Conservation (phyloP, 2,113 vertebrate genomes). For the Phodopus roborovskii region DNA sequence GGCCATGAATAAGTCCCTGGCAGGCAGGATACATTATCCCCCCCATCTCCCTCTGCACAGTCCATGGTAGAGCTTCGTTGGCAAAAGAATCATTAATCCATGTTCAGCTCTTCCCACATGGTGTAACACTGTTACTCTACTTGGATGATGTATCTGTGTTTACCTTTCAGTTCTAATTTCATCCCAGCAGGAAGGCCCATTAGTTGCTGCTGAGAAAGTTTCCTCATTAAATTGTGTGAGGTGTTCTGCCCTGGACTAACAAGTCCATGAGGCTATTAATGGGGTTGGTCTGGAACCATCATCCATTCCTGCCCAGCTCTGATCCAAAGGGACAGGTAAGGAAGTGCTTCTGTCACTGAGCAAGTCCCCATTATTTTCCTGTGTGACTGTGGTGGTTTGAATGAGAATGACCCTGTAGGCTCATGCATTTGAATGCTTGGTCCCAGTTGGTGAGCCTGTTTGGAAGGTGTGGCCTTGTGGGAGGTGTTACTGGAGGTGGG, state of each 20-base stretch:
- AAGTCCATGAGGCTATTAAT: neutral
- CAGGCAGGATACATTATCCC: neutral
- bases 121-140: constrained; percentile 60
- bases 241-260: neutral
- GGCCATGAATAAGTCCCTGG: neutral
- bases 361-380: neutral
- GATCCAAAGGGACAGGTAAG: neutral
- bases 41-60: neutral
- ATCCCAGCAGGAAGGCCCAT: constrained; percentile 54
- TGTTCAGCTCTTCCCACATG: constrained; percentile 5
- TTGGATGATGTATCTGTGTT: constrained; percentile 50
- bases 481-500: neutral
- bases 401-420: neutral
- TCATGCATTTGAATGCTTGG: neutral
- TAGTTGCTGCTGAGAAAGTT: constrained; percentile 42
- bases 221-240: constrained; percentile 36
- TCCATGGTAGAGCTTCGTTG: neutral
- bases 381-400: neutral
- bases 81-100: neutral
- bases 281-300: neutral
- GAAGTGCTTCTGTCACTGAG: neutral
- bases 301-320: neutral
- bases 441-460: neutral
- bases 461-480: neutral
- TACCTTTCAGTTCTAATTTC: constrained; percentile 67